phyloP scores from a whole-genome alignment of 2,888 invertebrate species.

The Phania funesta region DNA sequence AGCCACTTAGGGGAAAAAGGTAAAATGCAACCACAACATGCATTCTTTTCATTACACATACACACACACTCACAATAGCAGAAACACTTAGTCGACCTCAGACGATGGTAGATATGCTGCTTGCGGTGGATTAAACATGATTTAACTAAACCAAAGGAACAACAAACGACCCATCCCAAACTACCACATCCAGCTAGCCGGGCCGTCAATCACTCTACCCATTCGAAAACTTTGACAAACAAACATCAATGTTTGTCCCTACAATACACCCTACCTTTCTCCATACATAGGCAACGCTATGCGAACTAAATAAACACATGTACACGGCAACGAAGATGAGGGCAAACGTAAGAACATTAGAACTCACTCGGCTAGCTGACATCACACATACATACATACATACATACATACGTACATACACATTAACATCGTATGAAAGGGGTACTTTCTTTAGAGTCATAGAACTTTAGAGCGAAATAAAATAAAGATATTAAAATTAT shows the following conservation, averaged over 20 bases:
- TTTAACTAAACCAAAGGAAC: constrained; percentile 19
- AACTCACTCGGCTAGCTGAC: constrained; percentile 58
- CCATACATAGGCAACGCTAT: not conserved
- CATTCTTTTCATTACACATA: not conserved
- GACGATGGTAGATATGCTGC: constrained; percentile 44
- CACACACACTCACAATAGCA: not conserved
- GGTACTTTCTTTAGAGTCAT: too few species aligned
- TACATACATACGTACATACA: not conserved
- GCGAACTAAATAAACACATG: constrained; percentile 23
- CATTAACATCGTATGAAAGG: not conserved
- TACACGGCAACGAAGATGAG: constrained; percentile 13
- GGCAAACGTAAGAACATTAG: constrained; percentile 12
- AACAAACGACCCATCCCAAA: constrained; percentile 43
- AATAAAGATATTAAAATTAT: too few species aligned
- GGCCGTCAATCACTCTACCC: constrained; percentile 18
- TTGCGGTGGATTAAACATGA: constrained; percentile 58
- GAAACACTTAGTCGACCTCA: constrained; percentile 51
- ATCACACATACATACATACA: not conserved
- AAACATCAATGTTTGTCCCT: constrained; percentile 51
- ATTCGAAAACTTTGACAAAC: constrained; percentile 38
- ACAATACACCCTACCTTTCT: not conserved
- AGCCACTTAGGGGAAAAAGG: constrained; percentile 14
- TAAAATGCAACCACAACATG: constrained; percentile 16
- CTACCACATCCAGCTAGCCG: not conserved
- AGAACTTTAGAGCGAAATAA: too few species aligned